Conservation (phyloP, 2,888 invertebrate species). For the Cabera pusaria region DNA sequence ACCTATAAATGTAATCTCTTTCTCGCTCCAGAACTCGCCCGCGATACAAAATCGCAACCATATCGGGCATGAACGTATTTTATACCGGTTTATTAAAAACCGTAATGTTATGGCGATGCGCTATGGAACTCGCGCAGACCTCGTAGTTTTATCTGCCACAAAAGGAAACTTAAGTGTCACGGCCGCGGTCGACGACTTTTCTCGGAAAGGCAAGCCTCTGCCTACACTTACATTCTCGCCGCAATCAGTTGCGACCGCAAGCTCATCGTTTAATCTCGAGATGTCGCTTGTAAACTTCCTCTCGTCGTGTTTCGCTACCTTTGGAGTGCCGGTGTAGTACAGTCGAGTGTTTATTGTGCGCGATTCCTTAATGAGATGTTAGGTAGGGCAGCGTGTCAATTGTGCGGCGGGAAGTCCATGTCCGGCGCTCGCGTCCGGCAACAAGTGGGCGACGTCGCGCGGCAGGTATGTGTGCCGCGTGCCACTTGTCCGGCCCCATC, state of each 20-base stretch:
- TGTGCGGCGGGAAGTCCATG: conserved; percentile 59
- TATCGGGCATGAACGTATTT: conserved; percentile 1
- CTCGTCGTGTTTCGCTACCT: conserved; percentile 14
- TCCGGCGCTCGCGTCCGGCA: conserved; percentile 60
- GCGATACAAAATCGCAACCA: too few species aligned
- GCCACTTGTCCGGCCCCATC: conserved; percentile 54
- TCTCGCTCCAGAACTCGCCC: too few species aligned
- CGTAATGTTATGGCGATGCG: conserved; percentile 16
- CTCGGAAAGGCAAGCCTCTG: conserved; percentile 29
- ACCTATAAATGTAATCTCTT: too few species aligned
- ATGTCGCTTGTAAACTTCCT: conserved; percentile 13
- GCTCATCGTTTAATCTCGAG: conserved; percentile 25
- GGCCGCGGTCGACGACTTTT: conserved; percentile 45
- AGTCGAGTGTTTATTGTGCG: conserved; percentile 12
- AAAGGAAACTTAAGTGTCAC: conserved; percentile 44
- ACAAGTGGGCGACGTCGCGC: conserved; percentile 60
- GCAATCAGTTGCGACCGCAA: conserved; percentile 31
- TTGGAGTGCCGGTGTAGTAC: conserved; percentile 2
- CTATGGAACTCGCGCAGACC: conserved; percentile 29
- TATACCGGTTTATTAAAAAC: conserved; percentile 10
- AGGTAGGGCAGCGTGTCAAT: conserved; percentile 37
- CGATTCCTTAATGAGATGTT: conserved; percentile 27
- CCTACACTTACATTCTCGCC: conserved; percentile 22
- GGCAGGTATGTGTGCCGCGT: conserved; percentile 71
- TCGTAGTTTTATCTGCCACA: conserved; percentile 30